phyloP scores from a whole-genome alignment of 2,113 vertebrate genomes.

The Melierax canorus region DNA sequence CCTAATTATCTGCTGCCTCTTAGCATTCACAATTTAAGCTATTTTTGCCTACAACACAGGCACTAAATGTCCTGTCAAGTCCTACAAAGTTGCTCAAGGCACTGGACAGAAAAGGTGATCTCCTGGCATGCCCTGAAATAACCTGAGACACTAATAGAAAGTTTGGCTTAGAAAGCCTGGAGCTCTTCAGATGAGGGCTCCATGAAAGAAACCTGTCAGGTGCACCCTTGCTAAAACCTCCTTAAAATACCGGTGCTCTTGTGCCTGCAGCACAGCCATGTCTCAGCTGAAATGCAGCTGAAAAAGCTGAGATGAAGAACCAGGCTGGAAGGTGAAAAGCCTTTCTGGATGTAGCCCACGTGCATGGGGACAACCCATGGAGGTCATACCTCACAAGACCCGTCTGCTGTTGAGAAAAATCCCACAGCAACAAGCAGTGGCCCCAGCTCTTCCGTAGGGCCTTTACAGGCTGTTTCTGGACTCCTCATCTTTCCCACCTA shows the following conservation, averaged over 20 bases:
- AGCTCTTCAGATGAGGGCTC: background rate
- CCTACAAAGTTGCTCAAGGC: background rate
- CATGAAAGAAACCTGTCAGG: background rate
- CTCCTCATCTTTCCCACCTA: background rate
- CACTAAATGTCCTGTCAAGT: background rate
- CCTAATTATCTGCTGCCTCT: background rate
- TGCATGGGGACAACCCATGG: background rate
- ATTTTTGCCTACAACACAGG: background rate
- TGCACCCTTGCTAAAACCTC: background rate
- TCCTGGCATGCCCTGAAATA: background rate
- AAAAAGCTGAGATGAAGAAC: background rate
- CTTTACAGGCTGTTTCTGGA: background rate
- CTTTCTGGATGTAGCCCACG: background rate
- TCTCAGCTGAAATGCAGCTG: background rate
- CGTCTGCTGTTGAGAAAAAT: background rate
- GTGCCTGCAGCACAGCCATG: background rate
- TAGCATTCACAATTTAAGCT: background rate
- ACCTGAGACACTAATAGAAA: background rate
- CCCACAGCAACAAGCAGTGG: background rate
- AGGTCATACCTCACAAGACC: rapidly evolving
- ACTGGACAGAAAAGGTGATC: background rate
- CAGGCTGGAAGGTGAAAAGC: background rate
- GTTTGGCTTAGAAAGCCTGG: background rate
- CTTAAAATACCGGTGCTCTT: background rate
- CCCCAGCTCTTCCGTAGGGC: background rate